Conservation (phyloP, 2,797 vertebrate genomes). For the Coregonus ussuriensis region DNA sequence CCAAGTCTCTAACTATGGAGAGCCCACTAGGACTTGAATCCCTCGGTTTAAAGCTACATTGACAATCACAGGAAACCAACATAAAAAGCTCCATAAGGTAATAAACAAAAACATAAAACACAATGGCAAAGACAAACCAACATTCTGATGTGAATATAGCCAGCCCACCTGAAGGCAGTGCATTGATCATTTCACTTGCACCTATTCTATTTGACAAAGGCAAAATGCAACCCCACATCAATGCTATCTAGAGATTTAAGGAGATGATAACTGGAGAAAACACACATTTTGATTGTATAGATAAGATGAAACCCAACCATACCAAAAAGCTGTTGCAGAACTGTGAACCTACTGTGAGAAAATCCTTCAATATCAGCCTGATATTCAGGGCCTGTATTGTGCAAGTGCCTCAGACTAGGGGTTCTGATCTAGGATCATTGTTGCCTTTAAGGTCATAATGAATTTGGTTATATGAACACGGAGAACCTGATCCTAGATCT, state of each 20-base stretch:
- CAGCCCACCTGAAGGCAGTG: slow-evolving; percentile 39
- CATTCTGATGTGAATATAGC: slow-evolving; percentile 42
- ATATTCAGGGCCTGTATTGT: no score
- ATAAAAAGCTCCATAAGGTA: not conserved
- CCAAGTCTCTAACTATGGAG: not conserved
- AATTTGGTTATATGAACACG: no score
- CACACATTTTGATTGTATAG: slow-evolving; percentile 17
- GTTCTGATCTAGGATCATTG: no score
- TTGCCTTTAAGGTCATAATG: no score
- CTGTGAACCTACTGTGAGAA: no score
- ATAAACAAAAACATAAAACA: not conserved
- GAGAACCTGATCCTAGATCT: no score
- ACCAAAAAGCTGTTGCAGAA: not conserved
- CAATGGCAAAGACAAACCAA: slow-evolving; percentile 19
- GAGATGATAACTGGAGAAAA: not conserved
- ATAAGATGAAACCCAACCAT: slow-evolving; percentile 8
- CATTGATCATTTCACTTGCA: slow-evolving; percentile 17
- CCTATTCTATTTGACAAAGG: slow-evolving; percentile 3
- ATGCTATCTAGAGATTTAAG: not conserved
- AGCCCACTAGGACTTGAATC: not conserved
- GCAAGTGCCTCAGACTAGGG: no score
- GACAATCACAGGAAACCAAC: not conserved
- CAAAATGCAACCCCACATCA: not conserved
- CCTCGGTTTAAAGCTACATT: not conserved
- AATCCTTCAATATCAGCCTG: no score